Base-by-base conservation (phyloP, 2,797 vertebrate species). In the Gouania willdenowi region DNA sequence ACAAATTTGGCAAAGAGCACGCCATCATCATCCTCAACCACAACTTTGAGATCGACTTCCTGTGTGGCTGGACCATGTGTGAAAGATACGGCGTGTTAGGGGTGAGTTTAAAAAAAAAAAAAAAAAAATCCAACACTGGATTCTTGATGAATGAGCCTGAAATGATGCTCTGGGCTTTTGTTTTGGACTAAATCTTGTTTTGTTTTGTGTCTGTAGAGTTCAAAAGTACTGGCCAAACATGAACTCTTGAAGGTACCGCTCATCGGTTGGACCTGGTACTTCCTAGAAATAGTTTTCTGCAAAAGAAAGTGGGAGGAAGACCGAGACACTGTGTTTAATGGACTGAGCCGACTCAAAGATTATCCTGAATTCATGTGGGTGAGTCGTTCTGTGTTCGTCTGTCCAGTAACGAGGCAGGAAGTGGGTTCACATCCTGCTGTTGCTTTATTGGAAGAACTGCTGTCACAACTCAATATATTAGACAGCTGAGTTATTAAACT, bases 211-310 rank as follows among this genome's bases (percentile, higher is more conserved):
- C 26, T 58, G 0, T 64, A 98, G 97, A 97, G 94, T 78, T 98
- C 97, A 60, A 99, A 99, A 68, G 97, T 99, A 46, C 84, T 99
- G 41, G 97, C 97, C 20, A 99, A 99, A 77, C 91, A 92, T 19
- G 97, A 99, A 82, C 84, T 98, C 10, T 85, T 97, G 0, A 97
- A 91, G 1, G 95, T 99, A 41, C 97, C 97, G 61, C 87, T 99
- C 41, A 95, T 99, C 3, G 97, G 97, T 61, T 98, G 97, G 97
- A 98, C 96, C 0, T 99, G 97, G 97, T 99, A 98, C 81, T 99
- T 99, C 74, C 85, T 99, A 15, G 96, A 99, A 83, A 98, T 98
- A 0, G 97, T 99, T 14, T 98, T 99, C 86, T 99, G 97, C 78
- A 97, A 93, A 79, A 90, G 97, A 58, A 98, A 86, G 71, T 99